phyloP scores from a whole-genome alignment of 2,113 vertebrate genomes.

The Brachyistius frenatus region DNA sequence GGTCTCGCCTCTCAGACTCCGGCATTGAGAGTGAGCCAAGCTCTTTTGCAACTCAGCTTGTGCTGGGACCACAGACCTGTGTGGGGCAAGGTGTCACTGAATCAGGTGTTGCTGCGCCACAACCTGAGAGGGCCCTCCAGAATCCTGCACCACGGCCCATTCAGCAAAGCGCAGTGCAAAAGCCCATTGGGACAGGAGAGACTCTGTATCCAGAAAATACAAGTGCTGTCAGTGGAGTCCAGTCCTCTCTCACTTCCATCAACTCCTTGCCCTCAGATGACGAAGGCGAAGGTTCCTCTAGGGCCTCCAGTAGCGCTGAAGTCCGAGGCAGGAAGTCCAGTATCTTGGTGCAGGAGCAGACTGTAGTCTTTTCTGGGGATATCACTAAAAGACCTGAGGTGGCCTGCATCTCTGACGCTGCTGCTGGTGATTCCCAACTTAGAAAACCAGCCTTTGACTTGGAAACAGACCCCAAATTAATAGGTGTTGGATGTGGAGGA shows the following conservation, averaged over 20 bases:
- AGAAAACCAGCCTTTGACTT: slow-evolving; percentile 34
- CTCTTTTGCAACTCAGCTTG: slow-evolving; percentile 91
- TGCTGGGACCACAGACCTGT: slow-evolving; percentile 82
- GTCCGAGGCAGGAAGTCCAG: slow-evolving; percentile 82
- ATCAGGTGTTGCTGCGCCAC: slow-evolving; percentile 75
- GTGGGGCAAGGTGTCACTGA: slow-evolving; percentile 72
- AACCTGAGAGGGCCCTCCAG: slow-evolving; percentile 83
- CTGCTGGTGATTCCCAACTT: slow-evolving; percentile 41
- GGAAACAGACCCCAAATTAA: slow-evolving; percentile 69
- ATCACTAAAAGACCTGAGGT: slow-evolving; percentile 25
- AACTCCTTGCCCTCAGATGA: slow-evolving; percentile 97
- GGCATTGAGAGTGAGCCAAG: slow-evolving; percentile 97
- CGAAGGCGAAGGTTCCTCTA: slow-evolving; percentile 90
- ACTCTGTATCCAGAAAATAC: slow-evolving; percentile 90
- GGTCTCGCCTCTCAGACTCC: slow-evolving; percentile 95
- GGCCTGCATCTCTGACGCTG: slow-evolving; percentile 9
- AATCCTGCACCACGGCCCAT: slow-evolving; percentile 83
- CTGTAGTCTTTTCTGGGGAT: slow-evolving; percentile 85
- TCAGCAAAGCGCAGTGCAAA: slow-evolving; percentile 85
- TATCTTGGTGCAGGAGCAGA: slow-evolving; percentile 87
- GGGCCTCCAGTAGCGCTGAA: slow-evolving; percentile 84
- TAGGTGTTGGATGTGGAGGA: slow-evolving; percentile 43
- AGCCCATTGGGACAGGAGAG: slow-evolving; percentile 82
- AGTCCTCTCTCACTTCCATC: slow-evolving; percentile 98
- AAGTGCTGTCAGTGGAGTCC: slow-evolving; percentile 93